Conservation (phyloP, 2,113 vertebrate genomes). For the Callipepla squamata region DNA sequence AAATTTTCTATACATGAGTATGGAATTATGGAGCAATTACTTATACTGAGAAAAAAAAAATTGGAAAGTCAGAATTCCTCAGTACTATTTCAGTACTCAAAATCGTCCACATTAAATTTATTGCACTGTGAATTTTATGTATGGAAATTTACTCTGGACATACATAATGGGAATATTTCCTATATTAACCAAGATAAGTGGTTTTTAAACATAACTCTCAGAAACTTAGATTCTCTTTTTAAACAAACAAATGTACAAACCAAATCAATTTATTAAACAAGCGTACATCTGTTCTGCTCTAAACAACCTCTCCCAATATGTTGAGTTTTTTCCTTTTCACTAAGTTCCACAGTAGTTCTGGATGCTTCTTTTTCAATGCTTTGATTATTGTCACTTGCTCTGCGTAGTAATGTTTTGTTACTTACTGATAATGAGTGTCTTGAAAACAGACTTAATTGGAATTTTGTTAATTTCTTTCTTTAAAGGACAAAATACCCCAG, state of each 20-base stretch:
- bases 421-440: background rate
- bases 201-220: conserved; percentile 31
- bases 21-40: background rate
- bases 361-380: background rate
- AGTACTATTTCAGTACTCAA: background rate
- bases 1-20: background rate
- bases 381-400: background rate
- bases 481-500: background rate
- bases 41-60: background rate
- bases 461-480: background rate
- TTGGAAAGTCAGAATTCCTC: background rate
- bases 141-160: background rate
- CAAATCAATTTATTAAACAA: conserved; percentile 3
- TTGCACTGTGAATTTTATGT: background rate
- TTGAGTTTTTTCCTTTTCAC: background rate
- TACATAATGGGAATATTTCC: background rate
- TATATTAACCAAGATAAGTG: background rate
- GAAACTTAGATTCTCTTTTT: conserved; percentile 31
- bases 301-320: background rate
- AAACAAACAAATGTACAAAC: conserved; percentile 17
- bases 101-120: background rate
- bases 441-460: background rate
- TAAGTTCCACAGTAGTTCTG: background rate
- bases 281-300: background rate
- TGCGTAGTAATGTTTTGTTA: background rate